These are phyloP conservation scores for Machimus rusticus DNA, from an alignment of 2,888 invertebrate species.

Conservation along the genomic window DNA sequence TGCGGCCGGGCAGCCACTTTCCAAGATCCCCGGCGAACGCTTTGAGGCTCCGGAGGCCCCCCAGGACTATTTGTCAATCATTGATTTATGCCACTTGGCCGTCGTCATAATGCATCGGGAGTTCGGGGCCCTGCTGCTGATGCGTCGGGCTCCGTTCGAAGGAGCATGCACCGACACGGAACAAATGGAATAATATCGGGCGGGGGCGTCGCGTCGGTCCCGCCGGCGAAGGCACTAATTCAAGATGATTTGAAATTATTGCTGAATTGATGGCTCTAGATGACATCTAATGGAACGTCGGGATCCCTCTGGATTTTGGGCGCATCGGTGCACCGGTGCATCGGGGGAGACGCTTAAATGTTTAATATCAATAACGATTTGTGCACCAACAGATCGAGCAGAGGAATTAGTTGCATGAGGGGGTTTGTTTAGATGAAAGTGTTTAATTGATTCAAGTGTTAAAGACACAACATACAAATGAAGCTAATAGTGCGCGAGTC, in stretches of 20 bases:
- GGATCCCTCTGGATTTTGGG: neutral
- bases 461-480: no score
- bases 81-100: conserved; percentile 43
- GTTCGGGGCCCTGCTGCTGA: neutral
- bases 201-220: neutral
- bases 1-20: neutral
- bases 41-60: conserved; percentile 11
- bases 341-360: neutral
- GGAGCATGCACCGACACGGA: conserved; percentile 40
- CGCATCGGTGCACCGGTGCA: neutral
- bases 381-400: neutral
- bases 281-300: conserved; percentile 21
- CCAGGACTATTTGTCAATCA: conserved; percentile 45
- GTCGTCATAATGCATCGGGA: conserved; percentile 37
- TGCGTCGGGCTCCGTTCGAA: neutral
- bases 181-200: conserved; percentile 31
- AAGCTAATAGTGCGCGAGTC: no score
- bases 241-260: conserved; percentile 42
- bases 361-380: neutral
- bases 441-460: no score
- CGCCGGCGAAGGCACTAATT: conserved; percentile 32
- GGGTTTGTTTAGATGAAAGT: no score
- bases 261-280: conserved; percentile 37
- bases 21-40: conserved; percentile 40
- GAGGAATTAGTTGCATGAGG: neutral